Base-by-base conservation (phyloP, 2,888 invertebrate genomes). In the Tanytarsus gracilentus region DNA sequence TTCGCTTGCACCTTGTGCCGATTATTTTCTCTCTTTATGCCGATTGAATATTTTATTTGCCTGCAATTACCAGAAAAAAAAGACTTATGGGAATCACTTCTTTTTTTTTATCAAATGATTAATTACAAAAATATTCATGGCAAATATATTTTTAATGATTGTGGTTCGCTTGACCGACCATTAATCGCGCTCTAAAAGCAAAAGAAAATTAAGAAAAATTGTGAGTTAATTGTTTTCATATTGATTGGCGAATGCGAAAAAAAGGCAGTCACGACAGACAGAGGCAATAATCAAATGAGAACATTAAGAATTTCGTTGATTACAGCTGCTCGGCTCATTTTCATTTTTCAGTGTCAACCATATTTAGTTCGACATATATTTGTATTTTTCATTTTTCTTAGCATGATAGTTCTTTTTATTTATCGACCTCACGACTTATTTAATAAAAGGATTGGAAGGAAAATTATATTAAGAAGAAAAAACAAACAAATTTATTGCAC, bases 401-500 rank as follows among this genome's bases (percentile, higher is more conserved):
- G 18, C 18, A 44, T 44, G 23, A 23, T 23, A 44, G 8, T 5
- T 8, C 18, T 23, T 44, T 18, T 36, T 44, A n/a, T 40, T 40
- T 23, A 3, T 36, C 36, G 36, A 36, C 16, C 16, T 14, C 40
- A 18, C 21, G 23, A 44, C 18, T 44, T 18, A n/a, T 16, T 21
- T 21, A 18, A 14, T 8, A 21, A 48, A 7, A 6, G 18, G 27
- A 4, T 7, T 26, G 25, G 7, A 51, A 30, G 51, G 58, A 14
- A 58, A 44, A 58, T 58, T 33, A 11, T 58, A 58, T 48, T n/a
- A n/a, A n/a, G n/a, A n/a, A n/a, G n/a, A n/a, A n/a, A 29, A 58
- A 44, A 44, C 48, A 58, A 58, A 48, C 58, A 58, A 58, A 58
- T 58, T 58, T 58, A 58, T 58, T 58, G 23, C 58, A 14, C 21